Base-by-base conservation (phyloP, 35 echinoderm and acorn worm genomes). In the Eucidaris tribuloides region DNA sequence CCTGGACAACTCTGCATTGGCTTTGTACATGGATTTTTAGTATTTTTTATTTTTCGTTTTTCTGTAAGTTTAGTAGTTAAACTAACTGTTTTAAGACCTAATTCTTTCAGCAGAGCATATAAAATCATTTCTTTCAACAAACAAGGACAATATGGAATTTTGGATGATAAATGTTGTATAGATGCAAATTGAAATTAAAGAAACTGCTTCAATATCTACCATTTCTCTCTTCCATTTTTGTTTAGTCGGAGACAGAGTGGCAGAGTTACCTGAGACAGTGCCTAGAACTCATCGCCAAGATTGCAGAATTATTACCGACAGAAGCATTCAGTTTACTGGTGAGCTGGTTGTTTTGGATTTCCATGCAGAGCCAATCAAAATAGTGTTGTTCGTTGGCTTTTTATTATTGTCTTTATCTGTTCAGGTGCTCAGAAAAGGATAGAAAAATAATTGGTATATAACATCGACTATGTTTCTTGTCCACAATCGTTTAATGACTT, bases 201-300 rank as follows among this genome's bases (percentile, higher is more conserved):
- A n/a, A n/a, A n/a, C n/a, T n/a, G n/a, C n/a, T n/a, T n/a, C n/a
- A n/a, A n/a, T n/a, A n/a, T n/a, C n/a, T n/a, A n/a, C n/a, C n/a
- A n/a, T n/a, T n/a, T n/a, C n/a, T n/a, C n/a, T n/a, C n/a, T n/a
- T n/a, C n/a, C 30, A 29, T 74, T 44, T 13, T 2, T 33, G 3
- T 23, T 3, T 46, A 99, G 96, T 84, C 82, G 45, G 96, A 99
- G 80, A 99, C 96, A 65, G 96, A 99, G 71, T 99, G 96, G 96
- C 96, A 99, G 78, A 81, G 89, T 83, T 99, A 93, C 63, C 66
- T 99, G 59, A 59, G 91, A 52, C 91, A 99, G 59, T 86, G 91
- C 77, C 48, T 99, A 20, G 96, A 99, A 58, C 80, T 99, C 5
- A 62, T 99, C 35, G 96, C 96, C 34, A 99, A 92, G 81, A 83